Evolutionary conservation across 2,888 invertebrate species (phyloP).

Genomic region (Dasypolia templi): DNA sequence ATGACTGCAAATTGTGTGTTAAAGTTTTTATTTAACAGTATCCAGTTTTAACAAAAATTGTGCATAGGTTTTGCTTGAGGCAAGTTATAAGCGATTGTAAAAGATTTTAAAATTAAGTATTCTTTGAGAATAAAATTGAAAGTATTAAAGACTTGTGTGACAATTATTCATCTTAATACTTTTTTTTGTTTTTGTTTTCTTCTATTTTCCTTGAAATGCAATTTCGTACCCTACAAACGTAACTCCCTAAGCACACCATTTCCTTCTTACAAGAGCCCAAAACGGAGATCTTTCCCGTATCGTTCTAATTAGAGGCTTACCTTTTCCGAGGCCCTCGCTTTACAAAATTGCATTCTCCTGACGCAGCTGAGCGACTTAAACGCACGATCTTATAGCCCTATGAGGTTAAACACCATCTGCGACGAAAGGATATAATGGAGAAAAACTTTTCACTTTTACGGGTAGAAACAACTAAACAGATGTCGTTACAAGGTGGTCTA

Average conservation of each 20-base stretch:
- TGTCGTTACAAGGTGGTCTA: neutral
- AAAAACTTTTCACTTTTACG: slow-evolving; percentile 13
- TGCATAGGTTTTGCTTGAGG: neutral
- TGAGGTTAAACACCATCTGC: slow-evolving; percentile 28
- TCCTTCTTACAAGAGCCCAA: slow-evolving; percentile 8
- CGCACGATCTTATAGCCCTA: slow-evolving; percentile 15
- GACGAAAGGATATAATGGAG: slow-evolving; percentile 4
- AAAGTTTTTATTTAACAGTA: neutral
- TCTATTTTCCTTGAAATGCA: neutral
- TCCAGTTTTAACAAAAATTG: neutral
- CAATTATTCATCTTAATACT: too few relatives aligned
- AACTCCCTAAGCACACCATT: neutral
- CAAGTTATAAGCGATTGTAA: neutral
- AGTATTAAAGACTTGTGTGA: neutral
- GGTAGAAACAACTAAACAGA: neutral
- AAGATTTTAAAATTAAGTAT: neutral
- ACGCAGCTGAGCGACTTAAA: slow-evolving; percentile 42
- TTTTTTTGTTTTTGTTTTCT: neutral
- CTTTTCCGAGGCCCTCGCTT: slow-evolving; percentile 33
- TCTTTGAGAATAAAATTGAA: neutral
- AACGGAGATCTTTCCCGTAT: slow-evolving; percentile 5
- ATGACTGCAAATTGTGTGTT: slow-evolving; percentile 29
- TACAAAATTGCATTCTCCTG: slow-evolving; percentile 54
- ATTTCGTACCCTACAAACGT: neutral
- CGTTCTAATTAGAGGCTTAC: slow-evolving; percentile 44